Conservation (phyloP, 2,888 invertebrate genomes). For the Crossocerus cetratus region DNA sequence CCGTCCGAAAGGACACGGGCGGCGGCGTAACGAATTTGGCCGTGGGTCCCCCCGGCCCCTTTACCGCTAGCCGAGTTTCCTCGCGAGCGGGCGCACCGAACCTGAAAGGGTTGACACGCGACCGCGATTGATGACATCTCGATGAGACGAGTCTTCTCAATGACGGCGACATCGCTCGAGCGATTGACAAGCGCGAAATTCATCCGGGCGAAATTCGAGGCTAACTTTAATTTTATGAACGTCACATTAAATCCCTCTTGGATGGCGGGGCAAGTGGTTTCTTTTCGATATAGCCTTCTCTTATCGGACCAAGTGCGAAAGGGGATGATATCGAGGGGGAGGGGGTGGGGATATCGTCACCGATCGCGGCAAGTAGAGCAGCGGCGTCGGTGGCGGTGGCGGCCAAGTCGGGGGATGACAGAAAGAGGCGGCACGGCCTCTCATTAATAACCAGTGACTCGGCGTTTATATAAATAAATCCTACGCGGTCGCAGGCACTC, state of each 20-base stretch:
- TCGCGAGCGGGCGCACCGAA: slow-evolving; percentile 47
- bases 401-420: slow-evolving; percentile 51
- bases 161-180: background rate
- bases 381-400: slow-evolving; percentile 26
- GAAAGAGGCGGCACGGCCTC: slow-evolving; percentile 52
- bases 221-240: background rate
- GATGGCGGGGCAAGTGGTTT: background rate
- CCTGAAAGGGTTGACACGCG: slow-evolving; percentile 68
- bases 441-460: slow-evolving; percentile 72
- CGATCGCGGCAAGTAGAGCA: slow-evolving; percentile 9
- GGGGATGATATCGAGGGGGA: slow-evolving; percentile 24
- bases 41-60: slow-evolving; percentile 28
- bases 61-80: slow-evolving; percentile 43
- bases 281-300: background rate
- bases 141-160: slow-evolving; percentile 24
- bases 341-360: slow-evolving; percentile 20
- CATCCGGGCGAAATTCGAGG: background rate
- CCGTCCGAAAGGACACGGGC: slow-evolving; percentile 33
- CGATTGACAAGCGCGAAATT: no score
- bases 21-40: slow-evolving; percentile 57
- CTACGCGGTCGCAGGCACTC: slow-evolving; percentile 66
- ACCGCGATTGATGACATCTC: slow-evolving; percentile 49
- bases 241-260: background rate
- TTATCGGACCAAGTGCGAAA: background rate
- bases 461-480: slow-evolving; percentile 72